Base-by-base conservation (phyloP, 2,797 vertebrate species). In the Takifugu rubripes region DNA sequence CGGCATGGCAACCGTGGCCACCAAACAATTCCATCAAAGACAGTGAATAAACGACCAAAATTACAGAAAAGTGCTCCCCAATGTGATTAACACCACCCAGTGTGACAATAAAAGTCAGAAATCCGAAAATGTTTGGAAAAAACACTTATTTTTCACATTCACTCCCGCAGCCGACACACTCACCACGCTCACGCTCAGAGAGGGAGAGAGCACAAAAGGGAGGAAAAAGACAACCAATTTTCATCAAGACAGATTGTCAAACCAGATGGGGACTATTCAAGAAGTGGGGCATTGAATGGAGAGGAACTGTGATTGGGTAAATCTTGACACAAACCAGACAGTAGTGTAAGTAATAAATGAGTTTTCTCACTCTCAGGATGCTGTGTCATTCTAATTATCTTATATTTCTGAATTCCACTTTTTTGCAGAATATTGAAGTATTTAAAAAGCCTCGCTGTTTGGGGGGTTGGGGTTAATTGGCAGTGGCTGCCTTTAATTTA, bases 231-330 rank as follows among this genome's bases (percentile, higher is more conserved):
- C 79, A 87, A 88, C 72, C 71, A 82, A 90, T 88, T 90, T 88
- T 80, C 81, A 89, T 90, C 86, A 88, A 92, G 91, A 88, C 89
- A 90, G 90, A 89, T 90, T 91, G 91, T 90, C 85, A 87, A 92
- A 90, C 84, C 89, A 91, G 89, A 92, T 90, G 87, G 90, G 84
- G 84, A 86, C 84, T 79, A 47, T 76, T 80, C 59, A 49, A 86
- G 83, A 91, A 89, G 74, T 90, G 85, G 86, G 85, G 71, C 87
- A 87, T 70, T 75, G 76, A 82, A 87, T 77, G 64, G 75, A 68
- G 64, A 79, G 69, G 65, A 66, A 75, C 76, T 87, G 64, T 88
- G 87, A 90, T 84, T 89, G 85, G 79, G 66, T 72, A 83, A 84
- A 86, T 84, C 63, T 82, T 66, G 74, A 74, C 71, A 72, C 70